Evolutionary conservation across 2,113 vertebrate genomes (phyloP).

Genomic region (Chionomys nivalis): DNA sequence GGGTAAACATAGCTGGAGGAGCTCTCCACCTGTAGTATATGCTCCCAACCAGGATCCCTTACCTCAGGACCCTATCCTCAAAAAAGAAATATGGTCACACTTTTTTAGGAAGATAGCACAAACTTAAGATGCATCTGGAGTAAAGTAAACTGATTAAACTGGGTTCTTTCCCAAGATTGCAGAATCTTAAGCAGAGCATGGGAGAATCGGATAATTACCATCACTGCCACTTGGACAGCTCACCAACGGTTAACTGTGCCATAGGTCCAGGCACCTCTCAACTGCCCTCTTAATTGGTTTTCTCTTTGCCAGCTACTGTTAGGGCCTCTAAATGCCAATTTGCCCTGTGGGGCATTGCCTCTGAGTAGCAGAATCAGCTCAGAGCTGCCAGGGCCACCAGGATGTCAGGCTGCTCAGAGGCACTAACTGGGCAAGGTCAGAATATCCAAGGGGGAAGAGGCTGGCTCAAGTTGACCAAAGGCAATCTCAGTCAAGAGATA

Average conservation of each 20-base stretch:
- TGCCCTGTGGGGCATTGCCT: neutral
- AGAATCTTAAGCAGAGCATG: neutral
- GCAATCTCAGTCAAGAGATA: constrained; percentile 48
- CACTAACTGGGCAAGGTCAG: constrained; percentile 18
- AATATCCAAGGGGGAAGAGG: neutral
- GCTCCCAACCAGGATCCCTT: neutral
- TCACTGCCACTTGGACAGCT: neutral
- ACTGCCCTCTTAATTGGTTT: constrained; percentile 47
- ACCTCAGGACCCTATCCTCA: neutral
- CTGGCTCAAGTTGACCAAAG: constrained; percentile 24
- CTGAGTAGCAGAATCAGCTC: constrained; percentile 23
- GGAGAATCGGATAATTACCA: neutral
- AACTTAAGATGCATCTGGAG: neutral
- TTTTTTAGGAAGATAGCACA: neutral
- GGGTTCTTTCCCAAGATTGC: neutral
- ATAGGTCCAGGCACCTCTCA: constrained; percentile 1
- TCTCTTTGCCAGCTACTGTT: constrained; percentile 40
- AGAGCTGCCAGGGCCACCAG: constrained; percentile 9
- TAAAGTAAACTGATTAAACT: neutral
- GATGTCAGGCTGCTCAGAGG: neutral
- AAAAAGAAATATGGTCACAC: neutral
- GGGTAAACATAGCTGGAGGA: neutral
- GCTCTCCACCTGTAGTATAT: neutral
- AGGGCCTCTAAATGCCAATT: constrained; percentile 29
- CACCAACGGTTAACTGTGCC: neutral